Percentiles rank a stretch among this genome's conserved stretches.
Conservation (phyloP, 1,140 invertebrate genomes). For the Littorina saxatilis region DNA sequence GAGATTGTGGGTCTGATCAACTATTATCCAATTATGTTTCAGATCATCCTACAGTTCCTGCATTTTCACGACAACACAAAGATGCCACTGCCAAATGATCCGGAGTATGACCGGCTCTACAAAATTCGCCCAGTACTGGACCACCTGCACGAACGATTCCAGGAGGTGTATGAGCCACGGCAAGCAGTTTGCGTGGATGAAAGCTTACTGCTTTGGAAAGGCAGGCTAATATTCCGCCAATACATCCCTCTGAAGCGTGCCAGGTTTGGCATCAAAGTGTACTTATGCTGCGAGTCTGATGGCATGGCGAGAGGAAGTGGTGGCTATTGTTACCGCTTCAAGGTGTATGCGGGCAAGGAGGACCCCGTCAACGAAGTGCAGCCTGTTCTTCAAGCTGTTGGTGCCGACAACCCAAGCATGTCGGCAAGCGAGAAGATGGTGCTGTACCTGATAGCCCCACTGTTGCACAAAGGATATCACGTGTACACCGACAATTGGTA, state of each 20-base stretch:
- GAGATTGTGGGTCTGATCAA: no score
- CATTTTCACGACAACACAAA: no score
- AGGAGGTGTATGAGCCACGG: constrained; percentile 14
- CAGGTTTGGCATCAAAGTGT: constrained; percentile 26
- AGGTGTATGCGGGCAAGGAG: no score
- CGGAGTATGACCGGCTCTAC: constrained; percentile 21
- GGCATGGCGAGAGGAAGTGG: no score
- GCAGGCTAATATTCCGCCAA: constrained; percentile 28
- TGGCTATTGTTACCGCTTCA: no score
- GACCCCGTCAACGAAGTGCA: constrained; percentile 34
- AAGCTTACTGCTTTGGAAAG: no score
- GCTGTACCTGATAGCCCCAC: constrained; percentile 28
- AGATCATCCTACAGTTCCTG: no score
- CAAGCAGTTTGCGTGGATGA: constrained; percentile 28
- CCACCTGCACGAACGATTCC: constrained; percentile 27
- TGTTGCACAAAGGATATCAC: no score
- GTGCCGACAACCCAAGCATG: no score
- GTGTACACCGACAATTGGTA: no score
- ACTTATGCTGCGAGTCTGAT: constrained; percentile 36
- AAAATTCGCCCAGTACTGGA: constrained; percentile 33
- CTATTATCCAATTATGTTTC: no score
- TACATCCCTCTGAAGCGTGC: constrained; percentile 24
- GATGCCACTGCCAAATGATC: background rate
- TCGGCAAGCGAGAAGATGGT: constrained; percentile 25
- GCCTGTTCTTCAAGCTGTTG: constrained; percentile 23